Base-by-base conservation (phyloP, 2,888 invertebrate genomes). In the Seira sanloemensis region DNA sequence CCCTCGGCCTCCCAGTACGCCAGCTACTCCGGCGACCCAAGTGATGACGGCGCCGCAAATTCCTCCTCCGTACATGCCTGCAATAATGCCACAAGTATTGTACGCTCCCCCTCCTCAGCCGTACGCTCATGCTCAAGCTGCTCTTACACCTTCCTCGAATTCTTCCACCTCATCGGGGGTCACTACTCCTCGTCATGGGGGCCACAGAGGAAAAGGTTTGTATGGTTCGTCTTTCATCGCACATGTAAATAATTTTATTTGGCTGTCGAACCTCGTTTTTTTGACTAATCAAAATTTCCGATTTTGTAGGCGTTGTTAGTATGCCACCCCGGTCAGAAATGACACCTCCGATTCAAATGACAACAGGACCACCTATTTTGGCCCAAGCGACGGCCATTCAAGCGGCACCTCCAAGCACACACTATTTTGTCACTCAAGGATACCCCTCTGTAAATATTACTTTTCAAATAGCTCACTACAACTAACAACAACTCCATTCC, bases 281-380 rank as follows among this genome's bases (percentile, higher is more conserved):
- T 21, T 1, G 54, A 16, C n/a, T 66, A 7, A 37, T 12, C 66
- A 37, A 9, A 18, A 18, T 66, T 67, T 23, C 23, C 21, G 65
- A 37, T 26, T 71, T 62, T 7, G 24, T 2, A 68, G 79, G 85
- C 16, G 86, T 87, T 68, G 73, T 88, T 21, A 81, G 81, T 26
- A 86, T 87, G 54, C 89, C 85, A 71, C 90, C 90, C 58, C 91
- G 91, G 7, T 92, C 93, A 73, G 94, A 94, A 89, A 92, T 94
- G 90, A 92, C 94, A 73, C 94, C 94, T 19, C 94, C 95, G 90
- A 95, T 97, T 93, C 96, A 96, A 90, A 96, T 96, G 86, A 95
- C 95, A 79, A 95, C 95, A 27, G 97, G 97, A 0, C 97, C 96
- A 91, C 97, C 97, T 2, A 92, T 97, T 82, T 91, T 97, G 90